A percentile compares a stretch with the other conserved stretches of the same genome.
These are phyloP conservation scores for Acronicta psi DNA, from an alignment of 2,888 invertebrate species.

Conservation along the genomic window DNA sequence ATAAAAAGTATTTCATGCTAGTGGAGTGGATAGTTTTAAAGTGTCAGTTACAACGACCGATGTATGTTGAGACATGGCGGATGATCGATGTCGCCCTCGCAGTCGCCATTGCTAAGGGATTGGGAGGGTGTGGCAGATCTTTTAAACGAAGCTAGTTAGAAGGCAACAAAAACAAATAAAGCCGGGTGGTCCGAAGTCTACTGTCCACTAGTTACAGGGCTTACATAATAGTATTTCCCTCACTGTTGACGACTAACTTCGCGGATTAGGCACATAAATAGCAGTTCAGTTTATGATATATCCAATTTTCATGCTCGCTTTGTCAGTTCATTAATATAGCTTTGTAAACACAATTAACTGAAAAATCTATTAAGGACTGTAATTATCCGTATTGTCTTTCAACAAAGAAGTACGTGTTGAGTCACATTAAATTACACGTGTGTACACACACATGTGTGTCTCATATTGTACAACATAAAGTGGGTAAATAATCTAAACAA, in stretches of 20 bases:
- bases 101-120: slow-evolving; percentile 27
- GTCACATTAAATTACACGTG: slow-evolving; percentile 25
- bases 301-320: slow-evolving; percentile 43
- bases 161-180: slow-evolving; percentile 74
- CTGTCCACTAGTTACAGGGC: slow-evolving; percentile 56
- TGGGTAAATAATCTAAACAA: slow-evolving; percentile 13
- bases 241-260: slow-evolving; percentile 54
- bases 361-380: slow-evolving; percentile 8
- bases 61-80: slow-evolving; percentile 52
- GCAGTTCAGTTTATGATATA: slow-evolving; percentile 35
- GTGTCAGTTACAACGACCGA: slow-evolving; percentile 64
- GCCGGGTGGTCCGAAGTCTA: slow-evolving; percentile 70
- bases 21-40: slow-evolving; percentile 65
- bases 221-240: slow-evolving; percentile 64
- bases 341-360: slow-evolving; percentile 26
- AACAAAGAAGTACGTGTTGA: slow-evolving; percentile 19
- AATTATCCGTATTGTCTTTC: slow-evolving; percentile 9
- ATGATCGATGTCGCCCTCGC: slow-evolving; percentile 57
- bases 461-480: slow-evolving; percentile 12
- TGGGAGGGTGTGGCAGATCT: slow-evolving; percentile 53
- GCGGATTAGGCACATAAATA: slow-evolving; percentile 31
- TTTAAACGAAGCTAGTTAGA: slow-evolving; percentile 60
- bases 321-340: slow-evolving; percentile 33
- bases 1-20: slow-evolving; percentile 61
- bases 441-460: slow-evolving; percentile 6